Conservation (phyloP, 2,888 invertebrate species). For the Caradrina clavipalpis region DNA sequence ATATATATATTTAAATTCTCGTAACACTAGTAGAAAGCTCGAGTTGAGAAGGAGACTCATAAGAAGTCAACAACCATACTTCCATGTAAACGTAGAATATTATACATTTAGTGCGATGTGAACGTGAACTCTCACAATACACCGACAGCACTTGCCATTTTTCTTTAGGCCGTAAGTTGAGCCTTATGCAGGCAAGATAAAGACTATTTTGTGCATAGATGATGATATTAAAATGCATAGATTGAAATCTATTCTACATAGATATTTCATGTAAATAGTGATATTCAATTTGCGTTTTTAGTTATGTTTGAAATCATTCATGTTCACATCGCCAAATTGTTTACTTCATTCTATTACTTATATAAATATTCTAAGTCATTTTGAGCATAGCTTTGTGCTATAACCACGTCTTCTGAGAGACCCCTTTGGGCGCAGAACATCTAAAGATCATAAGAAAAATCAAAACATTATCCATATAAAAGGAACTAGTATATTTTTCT, state of each 20-base stretch:
- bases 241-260: not conserved
- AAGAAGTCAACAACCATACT: slow-evolving; percentile 88
- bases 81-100: slow-evolving; percentile 64
- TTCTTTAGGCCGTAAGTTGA: not conserved
- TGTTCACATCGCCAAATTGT: slow-evolving; percentile 53
- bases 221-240: not conserved
- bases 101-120: slow-evolving; percentile 37
- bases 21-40: slow-evolving; percentile 88
- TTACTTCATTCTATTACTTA: slow-evolving; percentile 56
- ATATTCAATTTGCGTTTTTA: not conserved
- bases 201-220: not conserved
- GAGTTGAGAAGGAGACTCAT: slow-evolving; percentile 86
- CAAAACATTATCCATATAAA: slow-evolving; percentile 53
- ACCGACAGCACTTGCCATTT: not conserved
- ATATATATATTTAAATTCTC: slow-evolving; percentile 53
- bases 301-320: slow-evolving; percentile 23
- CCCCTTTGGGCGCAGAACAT: slow-evolving; percentile 45
- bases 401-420: slow-evolving; percentile 59
- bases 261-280: not conserved
- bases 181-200: not conserved
- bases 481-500: slow-evolving; percentile 53
- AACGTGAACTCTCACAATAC: slow-evolving; percentile 47
- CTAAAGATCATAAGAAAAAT: slow-evolving; percentile 48
- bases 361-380: slow-evolving; percentile 64
- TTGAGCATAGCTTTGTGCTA: slow-evolving; percentile 82